Conservation (phyloP, 2,888 invertebrate genomes). For the Metellina segmentata region DNA sequence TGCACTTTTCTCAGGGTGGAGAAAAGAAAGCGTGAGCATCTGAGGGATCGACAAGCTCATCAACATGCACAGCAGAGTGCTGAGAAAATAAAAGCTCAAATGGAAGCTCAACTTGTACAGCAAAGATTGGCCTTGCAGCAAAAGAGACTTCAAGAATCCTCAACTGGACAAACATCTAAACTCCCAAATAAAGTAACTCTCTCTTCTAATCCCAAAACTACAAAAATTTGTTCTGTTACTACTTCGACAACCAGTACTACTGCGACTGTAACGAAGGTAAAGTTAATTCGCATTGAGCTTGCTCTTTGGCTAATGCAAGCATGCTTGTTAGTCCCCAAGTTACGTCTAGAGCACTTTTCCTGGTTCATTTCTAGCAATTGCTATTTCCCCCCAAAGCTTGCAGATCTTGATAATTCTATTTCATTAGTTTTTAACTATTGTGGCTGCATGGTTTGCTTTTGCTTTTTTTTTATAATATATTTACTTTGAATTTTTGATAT, state of each 20-base stretch:
- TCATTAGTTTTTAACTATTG: not conserved
- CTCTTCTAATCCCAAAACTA: conserved; percentile 70
- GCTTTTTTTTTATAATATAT: not conserved
- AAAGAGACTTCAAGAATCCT: conserved; percentile 84
- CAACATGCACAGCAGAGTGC: conserved; percentile 79
- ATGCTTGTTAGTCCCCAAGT: conserved; percentile 3
- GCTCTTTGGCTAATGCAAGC: not conserved
- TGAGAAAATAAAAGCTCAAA: conserved; percentile 86
- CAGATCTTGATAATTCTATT: not conserved
- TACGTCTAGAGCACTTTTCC: not conserved
- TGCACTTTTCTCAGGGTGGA: conserved; percentile 79
- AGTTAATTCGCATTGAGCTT: conserved; percentile 29
- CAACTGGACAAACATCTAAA: conserved; percentile 53
- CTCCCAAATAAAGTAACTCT: conserved; percentile 71
- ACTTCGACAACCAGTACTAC: conserved; percentile 79
- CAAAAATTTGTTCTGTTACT: conserved; percentile 61
- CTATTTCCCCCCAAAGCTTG: not conserved
- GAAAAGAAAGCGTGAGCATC: conserved; percentile 80
- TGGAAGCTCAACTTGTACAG: conserved; percentile 92
- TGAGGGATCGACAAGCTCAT: conserved; percentile 81
- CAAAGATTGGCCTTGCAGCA: conserved; percentile 95
- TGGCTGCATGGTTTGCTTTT: not conserved
- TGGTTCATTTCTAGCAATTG: not conserved
- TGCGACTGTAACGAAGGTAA: conserved; percentile 77
- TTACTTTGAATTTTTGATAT: not conserved